Evolutionary conservation across 2,888 invertebrate species (phyloP), one percentile per base, ranked within the genome.

Genomic region (Drosophila planitibia): DNA sequence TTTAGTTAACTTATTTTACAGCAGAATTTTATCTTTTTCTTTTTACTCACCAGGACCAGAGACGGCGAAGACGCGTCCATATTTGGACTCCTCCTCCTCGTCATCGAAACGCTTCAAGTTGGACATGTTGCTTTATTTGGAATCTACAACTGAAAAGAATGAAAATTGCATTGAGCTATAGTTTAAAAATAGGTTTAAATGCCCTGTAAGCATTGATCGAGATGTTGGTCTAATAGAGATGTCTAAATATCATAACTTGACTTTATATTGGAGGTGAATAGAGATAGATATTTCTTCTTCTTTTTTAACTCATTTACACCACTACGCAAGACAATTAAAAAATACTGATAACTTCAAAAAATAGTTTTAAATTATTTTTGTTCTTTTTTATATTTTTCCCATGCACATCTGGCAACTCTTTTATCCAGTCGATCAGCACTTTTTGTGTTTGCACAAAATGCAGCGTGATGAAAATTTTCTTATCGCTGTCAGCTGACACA

Each of bases 51-150:
- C 99, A 94, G 99, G 99, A 86, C 99, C 99, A 67, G 99, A 99
- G 30, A 99, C 99, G 51, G 98, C 99, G 92, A 96, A 98, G 49
- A 99, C 99, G 94, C 97, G 99, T 83, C 99, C 99, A 94, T 97
- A 99, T 91, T 94, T 95, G 52, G 96, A 95, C 94, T 99, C 99
- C 91, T 95, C 96, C 81, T 98, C 98, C 91, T 97, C 97, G 94
- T 97, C 96, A 89, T 95, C 95, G 91, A 98, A 96, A 93, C 95
- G 96, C 91, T 95, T 95, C 93, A 97, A 94, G 89, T 93, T 93
- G 91, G 95, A 95, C 96, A 97, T 97, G 81, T 86, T 92, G 80
- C 65, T 80, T 70, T 76, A 79, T 82, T 70, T 76, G 76, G 65
- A 66, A 70, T 76, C 76, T 76, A 75, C 77, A 83, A 86, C 89